Evolutionary conservation across 2,797 vertebrate genomes (phyloP).

Genomic region (Sebastes baramenuke): DNA sequence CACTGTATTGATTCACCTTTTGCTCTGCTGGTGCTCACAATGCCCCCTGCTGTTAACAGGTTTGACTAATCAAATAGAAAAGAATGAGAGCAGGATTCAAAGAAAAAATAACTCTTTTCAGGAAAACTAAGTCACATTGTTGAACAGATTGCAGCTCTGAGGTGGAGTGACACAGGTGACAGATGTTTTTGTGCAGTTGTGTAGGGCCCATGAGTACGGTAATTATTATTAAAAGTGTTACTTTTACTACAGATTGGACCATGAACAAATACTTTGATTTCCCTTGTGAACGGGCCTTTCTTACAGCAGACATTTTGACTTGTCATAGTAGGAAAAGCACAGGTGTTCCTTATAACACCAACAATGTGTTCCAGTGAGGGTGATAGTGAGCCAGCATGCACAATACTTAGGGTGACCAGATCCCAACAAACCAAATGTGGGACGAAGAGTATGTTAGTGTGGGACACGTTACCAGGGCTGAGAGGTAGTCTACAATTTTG

Average conservation of each 20-base stretch:
- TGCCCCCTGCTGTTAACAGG: neutral
- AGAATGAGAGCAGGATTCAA: neutral
- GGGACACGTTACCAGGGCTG: too few species aligned
- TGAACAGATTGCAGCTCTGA: neutral
- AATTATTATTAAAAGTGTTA: neutral
- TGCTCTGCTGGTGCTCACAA: constrained; percentile 10
- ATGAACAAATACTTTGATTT: neutral
- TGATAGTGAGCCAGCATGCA: too few species aligned
- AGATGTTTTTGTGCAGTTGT: neutral
- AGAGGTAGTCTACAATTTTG: too few species aligned
- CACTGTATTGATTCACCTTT: constrained; percentile 14
- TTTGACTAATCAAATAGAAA: neutral
- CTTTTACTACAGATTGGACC: neutral
- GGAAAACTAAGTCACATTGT: neutral
- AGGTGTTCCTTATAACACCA: too few species aligned
- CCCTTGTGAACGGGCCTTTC: neutral
- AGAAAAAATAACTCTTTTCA: neutral
- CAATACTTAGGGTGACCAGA: too few species aligned
- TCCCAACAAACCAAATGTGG: too few species aligned
- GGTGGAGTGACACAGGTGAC: neutral
- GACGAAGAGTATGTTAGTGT: too few species aligned
- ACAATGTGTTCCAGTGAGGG: too few species aligned
- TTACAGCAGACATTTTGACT: too few species aligned
- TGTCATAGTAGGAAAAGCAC: too few species aligned
- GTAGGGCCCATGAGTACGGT: neutral